Evolutionary conservation across 2,113 vertebrate species (phyloP).

Genomic region (Albula glossodonta): DNA sequence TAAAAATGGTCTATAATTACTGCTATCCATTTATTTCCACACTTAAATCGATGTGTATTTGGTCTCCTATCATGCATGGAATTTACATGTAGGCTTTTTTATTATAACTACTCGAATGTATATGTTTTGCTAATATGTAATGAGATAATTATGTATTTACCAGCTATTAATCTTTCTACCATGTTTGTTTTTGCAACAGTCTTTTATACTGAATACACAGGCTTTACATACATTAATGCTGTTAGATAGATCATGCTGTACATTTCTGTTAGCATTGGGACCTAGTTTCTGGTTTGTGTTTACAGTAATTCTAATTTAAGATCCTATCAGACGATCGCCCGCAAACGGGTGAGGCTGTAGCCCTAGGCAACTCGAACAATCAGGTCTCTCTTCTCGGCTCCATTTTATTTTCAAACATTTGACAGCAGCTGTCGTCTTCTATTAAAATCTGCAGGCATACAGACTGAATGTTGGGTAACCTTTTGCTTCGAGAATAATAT

Average conservation of each 20-base stretch:
- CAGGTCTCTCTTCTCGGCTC: slow-evolving; percentile 26
- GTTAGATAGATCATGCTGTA: too few relatives aligned
- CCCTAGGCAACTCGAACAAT: slow-evolving; percentile 32
- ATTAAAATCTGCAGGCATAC: slow-evolving; percentile 31
- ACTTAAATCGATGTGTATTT: slow-evolving; percentile 45
- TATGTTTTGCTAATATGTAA: too few relatives aligned
- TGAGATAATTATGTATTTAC: too few relatives aligned
- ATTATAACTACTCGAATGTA: too few relatives aligned
- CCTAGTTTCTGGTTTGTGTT: slow-evolving; percentile 6
- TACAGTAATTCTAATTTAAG: slow-evolving; percentile 6
- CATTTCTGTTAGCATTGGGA: too few relatives aligned
- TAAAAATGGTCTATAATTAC: slow-evolving; percentile 55
- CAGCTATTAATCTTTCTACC: too few relatives aligned
- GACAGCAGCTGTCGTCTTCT: slow-evolving; percentile 42
- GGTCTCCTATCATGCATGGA: slow-evolving; percentile 22
- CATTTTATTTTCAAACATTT: slow-evolving; percentile 40
- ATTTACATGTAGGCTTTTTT: slow-evolving; percentile 34
- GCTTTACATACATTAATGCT: too few relatives aligned
- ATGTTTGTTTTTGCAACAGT: too few relatives aligned
- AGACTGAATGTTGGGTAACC: not conserved
- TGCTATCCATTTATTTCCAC: slow-evolving; percentile 46
- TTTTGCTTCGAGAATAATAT: too few relatives aligned
- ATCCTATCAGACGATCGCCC: slow-evolving; percentile 11
- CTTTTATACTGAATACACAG: too few relatives aligned
- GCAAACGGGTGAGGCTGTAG: slow-evolving; percentile 10